These are phyloP conservation scores for Buteo buteo DNA, from an alignment of 2,113 vertebrate species.

Conservation along the genomic window DNA sequence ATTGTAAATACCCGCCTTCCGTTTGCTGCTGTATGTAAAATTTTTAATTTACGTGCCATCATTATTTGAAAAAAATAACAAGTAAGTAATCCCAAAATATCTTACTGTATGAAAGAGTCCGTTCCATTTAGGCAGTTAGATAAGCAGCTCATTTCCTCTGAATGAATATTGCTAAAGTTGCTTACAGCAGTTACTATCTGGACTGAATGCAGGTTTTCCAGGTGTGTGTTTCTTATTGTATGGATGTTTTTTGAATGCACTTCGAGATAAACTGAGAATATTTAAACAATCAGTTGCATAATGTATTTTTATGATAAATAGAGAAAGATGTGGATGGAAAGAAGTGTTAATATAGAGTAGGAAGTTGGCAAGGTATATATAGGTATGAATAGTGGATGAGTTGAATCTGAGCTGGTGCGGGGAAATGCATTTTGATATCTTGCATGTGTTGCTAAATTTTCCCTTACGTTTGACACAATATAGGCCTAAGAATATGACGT, in stretches of 20 bases:
- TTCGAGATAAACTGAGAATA: background rate
- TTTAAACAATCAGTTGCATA: background rate
- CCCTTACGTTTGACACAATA: background rate
- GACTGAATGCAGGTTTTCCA: background rate
- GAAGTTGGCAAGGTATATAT: background rate
- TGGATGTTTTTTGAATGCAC: background rate
- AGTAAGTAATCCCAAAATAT: background rate
- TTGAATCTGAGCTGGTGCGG: background rate
- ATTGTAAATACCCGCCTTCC: background rate
- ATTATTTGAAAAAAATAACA: background rate
- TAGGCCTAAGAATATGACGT: background rate
- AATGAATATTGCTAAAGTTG: background rate
- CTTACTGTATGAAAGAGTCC: background rate
- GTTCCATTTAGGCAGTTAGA: background rate
- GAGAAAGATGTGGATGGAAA: background rate
- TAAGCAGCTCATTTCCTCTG: conserved; percentile 29
- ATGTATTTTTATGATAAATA: background rate
- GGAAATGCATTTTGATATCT: background rate
- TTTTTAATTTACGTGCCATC: background rate
- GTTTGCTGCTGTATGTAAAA: background rate
- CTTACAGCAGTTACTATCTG: background rate
- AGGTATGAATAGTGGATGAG: background rate
- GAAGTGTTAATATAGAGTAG: background rate
- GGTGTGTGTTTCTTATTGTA: background rate
- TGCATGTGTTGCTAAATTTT: background rate